Evolutionary conservation across 2,888 invertebrate species (phyloP), one percentile per base, ranked within the genome.

Genomic region (Heliconius aoede): DNA sequence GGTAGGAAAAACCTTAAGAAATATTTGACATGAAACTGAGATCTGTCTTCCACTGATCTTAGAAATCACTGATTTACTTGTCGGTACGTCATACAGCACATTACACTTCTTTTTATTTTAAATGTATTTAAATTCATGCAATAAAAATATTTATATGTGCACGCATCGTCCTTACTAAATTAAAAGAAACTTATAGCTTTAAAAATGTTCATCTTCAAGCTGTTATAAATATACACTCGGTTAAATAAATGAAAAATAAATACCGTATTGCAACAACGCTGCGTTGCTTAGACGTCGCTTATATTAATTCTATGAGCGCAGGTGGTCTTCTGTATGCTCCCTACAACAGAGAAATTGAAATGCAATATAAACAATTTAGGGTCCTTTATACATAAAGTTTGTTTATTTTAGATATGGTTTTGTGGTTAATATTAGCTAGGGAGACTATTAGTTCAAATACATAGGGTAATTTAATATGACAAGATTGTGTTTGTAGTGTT

Each of bases 311-410:
- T 36, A 64, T 2, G 65, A 65, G 18, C 65, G 36, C 64, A 65
- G 65, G 65, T 65, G 65, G 65, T 36, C 65, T 24, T 26, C 65
- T 65, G 65, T 8, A 40, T 65, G 36, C 24, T 65, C 65, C 24
- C 32, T 24, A 65, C 36, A 24, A 26, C 65, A 36, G 65, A 24
- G 65, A 40, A 40, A 65, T 65, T 65, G 36, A 24, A 65, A 40
- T 40, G 65, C 65, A 65, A 36, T 65, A 65, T 65, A 65, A 24
- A 65, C 65, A 36, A 65, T 65, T 65, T 65, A 65, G 24, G 65
- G 24, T 65, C 65, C 15, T 40, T 65, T 65, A 65, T 36, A 24
- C 36, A 65, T 65, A 24, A 24, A 65, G 24, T 65, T 0, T 18
- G 24, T 40, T 40, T 15, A 65, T 36, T n/a, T 65, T 40, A 40